These are phyloP conservation scores for Drosophila seguyi DNA, from an alignment of 1,140 invertebrate species.

Conservation along the genomic window DNA sequence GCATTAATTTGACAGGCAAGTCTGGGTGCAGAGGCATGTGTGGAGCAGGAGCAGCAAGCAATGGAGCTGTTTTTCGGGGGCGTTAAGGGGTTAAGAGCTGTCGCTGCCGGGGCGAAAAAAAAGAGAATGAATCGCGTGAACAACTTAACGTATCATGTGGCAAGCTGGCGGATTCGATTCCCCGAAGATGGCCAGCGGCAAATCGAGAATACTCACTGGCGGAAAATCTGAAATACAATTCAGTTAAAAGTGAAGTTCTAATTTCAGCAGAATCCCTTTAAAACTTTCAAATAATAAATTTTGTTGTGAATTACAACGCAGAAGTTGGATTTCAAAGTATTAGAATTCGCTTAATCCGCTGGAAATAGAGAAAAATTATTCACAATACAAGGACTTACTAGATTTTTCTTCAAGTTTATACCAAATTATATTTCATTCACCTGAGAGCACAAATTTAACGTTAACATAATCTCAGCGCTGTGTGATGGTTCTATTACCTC, in stretches of 20 bases:
- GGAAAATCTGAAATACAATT: conserved; percentile 1
- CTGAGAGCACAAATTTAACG: conserved; percentile 16
- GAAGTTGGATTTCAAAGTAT: background rate
- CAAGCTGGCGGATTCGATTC: conserved; percentile 17
- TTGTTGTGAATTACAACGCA: background rate
- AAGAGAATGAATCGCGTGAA: conserved; percentile 4
- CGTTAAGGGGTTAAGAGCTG: conserved; percentile 36
- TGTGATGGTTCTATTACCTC: conserved; percentile 44
- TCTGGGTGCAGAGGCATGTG: conserved; percentile 26
- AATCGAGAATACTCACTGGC: background rate
- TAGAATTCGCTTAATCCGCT: background rate
- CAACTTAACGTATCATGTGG: conserved; percentile 39
- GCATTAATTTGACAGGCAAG: conserved; percentile 50
- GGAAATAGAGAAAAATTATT: background rate
- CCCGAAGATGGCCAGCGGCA: conserved; percentile 18
- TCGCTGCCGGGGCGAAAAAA: conserved; percentile 14
- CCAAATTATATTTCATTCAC: conserved; percentile 5
- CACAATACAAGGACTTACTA: background rate
- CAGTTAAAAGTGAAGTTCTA: background rate
- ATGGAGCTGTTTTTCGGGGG: background rate
- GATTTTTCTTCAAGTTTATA: background rate
- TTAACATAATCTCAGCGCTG: conserved; percentile 1
- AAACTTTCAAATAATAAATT: too few species aligned
- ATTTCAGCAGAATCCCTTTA: too few species aligned
- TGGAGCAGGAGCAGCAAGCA: conserved; percentile 1